phyloP scores from a whole-genome alignment of 2,797 vertebrate genomes.

The Lemur catta region DNA sequence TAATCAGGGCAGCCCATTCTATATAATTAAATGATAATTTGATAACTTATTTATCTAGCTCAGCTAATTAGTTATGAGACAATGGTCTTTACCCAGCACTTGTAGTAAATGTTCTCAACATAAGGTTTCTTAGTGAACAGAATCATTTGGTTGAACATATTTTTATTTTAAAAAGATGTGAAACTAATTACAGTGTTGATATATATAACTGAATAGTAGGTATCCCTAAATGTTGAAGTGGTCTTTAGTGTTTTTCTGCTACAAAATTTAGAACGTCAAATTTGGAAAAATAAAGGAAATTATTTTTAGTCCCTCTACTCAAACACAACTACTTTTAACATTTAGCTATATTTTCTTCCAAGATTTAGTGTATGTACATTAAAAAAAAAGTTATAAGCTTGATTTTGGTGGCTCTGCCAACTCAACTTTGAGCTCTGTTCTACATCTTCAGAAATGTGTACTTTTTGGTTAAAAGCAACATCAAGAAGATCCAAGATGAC shows the following conservation, averaged over 20 bases:
- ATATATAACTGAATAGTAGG: not conserved
- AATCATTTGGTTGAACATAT: conserved; percentile 18
- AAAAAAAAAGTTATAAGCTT: not conserved
- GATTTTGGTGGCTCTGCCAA: not conserved
- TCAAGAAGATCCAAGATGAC: not conserved
- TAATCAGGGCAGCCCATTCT: not conserved
- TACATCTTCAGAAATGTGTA: not conserved
- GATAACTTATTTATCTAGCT: conserved; percentile 13
- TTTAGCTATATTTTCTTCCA: not conserved
- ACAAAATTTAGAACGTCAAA: not conserved
- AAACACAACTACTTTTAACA: not conserved
- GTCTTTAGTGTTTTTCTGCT: not conserved
- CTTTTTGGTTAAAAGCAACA: not conserved
- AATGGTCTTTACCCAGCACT: not conserved
- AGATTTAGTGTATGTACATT: not conserved
- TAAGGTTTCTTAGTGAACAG: conserved; percentile 30
- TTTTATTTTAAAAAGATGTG: not conserved
- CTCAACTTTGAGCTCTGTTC: not conserved
- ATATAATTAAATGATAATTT: not conserved
- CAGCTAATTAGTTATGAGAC: not conserved
- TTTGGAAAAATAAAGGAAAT: not conserved
- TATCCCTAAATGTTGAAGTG: not conserved
- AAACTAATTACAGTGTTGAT: not conserved
- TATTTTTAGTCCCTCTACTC: not conserved
- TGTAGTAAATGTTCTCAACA: not conserved